Base-by-base conservation (phyloP, 2,888 invertebrate genomes). In the Fragum sueziense region DNA sequence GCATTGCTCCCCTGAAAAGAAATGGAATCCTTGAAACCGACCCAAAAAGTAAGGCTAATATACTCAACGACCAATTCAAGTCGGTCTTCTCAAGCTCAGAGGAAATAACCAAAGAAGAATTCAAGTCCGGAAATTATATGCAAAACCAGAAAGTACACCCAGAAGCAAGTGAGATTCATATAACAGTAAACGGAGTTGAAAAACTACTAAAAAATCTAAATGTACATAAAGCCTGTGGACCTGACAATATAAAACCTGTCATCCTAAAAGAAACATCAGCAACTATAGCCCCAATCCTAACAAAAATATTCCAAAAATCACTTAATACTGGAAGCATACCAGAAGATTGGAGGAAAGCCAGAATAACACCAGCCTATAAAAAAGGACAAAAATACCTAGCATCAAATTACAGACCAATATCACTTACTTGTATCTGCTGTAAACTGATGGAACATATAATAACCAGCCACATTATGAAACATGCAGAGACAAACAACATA, bases 21-120 rank as follows among this genome's bases (percentile, higher is more conserved):
- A 33, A 70, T 1, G 62, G 62, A 9, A 9, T 47, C 4, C 70
- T 70, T 1, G 25, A 70, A 20, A 52, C 67, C 2, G 74, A 74
- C 20, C n/a, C 74, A 31, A 54, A 37, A 17, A 17, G 7, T 11
- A 74, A 68, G 41, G 74, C 67, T n/a, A 68, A 52, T 20, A 68
- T 68, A 51, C 27, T 67, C 7, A 74, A 74, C n/a, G 14, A 41
- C 2, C 67, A 74, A 29, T 74, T 74, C 57, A 2, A 74, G 22
- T 74, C 74, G 22, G 68, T 67, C 7, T 68, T 74, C 52, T 41
- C 74, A 31, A 17, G 20, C 14, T 9, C 31, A 33, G 17, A 29
- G 27, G 27, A 59, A 25, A 59, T 59, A 6, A 17, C 65, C 2
- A n/a, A 41, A 27, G 31, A n/a, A n/a, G n/a, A n/a, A n/a, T n/a